These are phyloP conservation scores for Procavia capensis DNA, from an alignment of 2,113 vertebrate species.

Conservation along the genomic window DNA sequence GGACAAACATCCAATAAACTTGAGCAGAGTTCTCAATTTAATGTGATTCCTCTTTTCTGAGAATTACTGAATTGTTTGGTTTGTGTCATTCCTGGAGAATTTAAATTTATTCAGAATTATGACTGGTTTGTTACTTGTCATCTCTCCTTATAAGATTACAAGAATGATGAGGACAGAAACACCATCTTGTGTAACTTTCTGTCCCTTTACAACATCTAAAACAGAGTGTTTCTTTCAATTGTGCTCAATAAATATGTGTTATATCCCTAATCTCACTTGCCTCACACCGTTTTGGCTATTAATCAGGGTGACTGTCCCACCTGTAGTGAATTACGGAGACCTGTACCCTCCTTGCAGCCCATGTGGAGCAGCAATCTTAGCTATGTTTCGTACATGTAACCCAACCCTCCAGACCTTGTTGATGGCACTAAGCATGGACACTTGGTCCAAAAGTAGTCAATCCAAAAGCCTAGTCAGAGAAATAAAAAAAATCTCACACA, in stretches of 20 bases:
- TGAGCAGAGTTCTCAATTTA: not conserved
- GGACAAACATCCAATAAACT: not conserved
- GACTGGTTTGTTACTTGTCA: not conserved
- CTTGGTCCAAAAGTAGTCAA: not conserved
- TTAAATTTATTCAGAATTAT: constrained; percentile 3
- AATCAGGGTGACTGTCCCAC: constrained; percentile 6
- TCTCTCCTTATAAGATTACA: constrained; percentile 18
- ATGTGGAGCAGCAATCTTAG: not conserved
- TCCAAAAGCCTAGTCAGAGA: not conserved
- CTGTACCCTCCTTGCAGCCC: not conserved
- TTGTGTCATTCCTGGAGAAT: not conserved
- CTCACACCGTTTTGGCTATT: not conserved
- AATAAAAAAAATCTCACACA: not conserved
- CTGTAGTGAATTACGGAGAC: not conserved
- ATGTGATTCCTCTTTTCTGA: not conserved
- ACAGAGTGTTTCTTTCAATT: not conserved
- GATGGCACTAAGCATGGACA: not conserved
- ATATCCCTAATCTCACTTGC: constrained; percentile 39
- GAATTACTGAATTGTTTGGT: constrained; percentile 1
- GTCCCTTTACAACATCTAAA: not conserved
- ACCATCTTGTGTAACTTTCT: not conserved
- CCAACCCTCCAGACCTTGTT: not conserved
- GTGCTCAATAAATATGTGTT: not conserved
- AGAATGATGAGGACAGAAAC: not conserved
- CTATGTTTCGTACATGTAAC: not conserved